A percentile compares a stretch with the other conserved stretches of the same genome.
Conservation (phyloP, 53 echinoderm and acorn worm species). For the Arbacia lixula region DNA sequence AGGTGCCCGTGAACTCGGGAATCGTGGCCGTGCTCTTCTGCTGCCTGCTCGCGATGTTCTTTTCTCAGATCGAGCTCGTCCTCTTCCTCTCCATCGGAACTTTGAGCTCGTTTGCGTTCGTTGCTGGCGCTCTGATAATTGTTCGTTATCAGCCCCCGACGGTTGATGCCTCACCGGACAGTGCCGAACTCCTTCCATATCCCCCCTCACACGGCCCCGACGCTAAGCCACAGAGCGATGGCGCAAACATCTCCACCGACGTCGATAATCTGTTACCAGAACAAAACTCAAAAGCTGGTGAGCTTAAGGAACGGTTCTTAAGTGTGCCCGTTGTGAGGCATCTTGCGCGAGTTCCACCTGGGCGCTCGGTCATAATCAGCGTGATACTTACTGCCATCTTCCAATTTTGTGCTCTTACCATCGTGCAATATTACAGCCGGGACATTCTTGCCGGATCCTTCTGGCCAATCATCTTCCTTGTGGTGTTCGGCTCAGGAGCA, state of each 20-base stretch:
- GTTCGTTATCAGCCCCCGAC: slow-evolving; percentile 63
- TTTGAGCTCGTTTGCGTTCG: slow-evolving; percentile 69
- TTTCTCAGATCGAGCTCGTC: slow-evolving; percentile 66
- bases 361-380: slow-evolving; percentile 54
- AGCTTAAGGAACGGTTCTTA: slow-evolving; percentile 19
- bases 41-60: slow-evolving; percentile 47
- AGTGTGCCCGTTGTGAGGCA: not conserved
- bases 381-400: slow-evolving; percentile 48
- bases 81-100: slow-evolving; percentile 77
- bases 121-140: slow-evolving; percentile 62
- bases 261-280: no score
- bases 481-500: slow-evolving; percentile 21
- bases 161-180: not conserved
- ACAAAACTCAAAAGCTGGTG: not conserved
- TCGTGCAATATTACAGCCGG: slow-evolving; percentile 14
- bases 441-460: slow-evolving; percentile 46
- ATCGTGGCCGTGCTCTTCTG: slow-evolving; percentile 51
- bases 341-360: slow-evolving; percentile 42
- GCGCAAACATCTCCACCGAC: no score
- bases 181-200: not conserved
- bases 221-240: no score
- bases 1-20: slow-evolving; percentile 64
- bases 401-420: slow-evolving; percentile 38
- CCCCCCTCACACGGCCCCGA: not conserved
- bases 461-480: slow-evolving; percentile 59